These are phyloP conservation scores for Chionoecetes opilio DNA, from an alignment of 1,140 invertebrate species.

Conservation along the genomic window DNA sequence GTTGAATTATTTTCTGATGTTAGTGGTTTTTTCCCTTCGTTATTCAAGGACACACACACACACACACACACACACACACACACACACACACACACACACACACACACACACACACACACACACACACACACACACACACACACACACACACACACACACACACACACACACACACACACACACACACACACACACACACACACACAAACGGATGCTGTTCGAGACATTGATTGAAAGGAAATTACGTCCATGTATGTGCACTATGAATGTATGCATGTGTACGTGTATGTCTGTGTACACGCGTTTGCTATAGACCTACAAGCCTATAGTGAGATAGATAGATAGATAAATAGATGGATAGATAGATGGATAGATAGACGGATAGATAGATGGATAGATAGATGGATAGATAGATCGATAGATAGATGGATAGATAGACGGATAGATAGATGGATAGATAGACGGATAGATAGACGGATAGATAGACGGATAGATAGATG, in stretches of 20 bases:
- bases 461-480: neutral
- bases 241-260: no score
- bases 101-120: slow-evolving; percentile 60
- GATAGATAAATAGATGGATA: neutral
- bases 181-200: slow-evolving; percentile 21
- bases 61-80: slow-evolving; percentile 46
- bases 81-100: slow-evolving; percentile 60
- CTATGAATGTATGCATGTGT: neutral
- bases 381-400: neutral
- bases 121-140: slow-evolving; percentile 58
- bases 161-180: slow-evolving; percentile 50
- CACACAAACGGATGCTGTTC: neutral
- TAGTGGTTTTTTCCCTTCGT: neutral
- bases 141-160: slow-evolving; percentile 56
- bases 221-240: no score
- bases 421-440: neutral
- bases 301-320: neutral
- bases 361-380: neutral
- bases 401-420: neutral
- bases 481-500: neutral
- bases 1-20: no score
- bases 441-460: neutral
- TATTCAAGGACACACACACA: slow-evolving; percentile 5
- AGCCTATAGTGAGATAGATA: neutral
- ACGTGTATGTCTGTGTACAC: neutral